phyloP scores from a whole-genome alignment of 1,140 invertebrate species.

The Psix sp. region DNA sequence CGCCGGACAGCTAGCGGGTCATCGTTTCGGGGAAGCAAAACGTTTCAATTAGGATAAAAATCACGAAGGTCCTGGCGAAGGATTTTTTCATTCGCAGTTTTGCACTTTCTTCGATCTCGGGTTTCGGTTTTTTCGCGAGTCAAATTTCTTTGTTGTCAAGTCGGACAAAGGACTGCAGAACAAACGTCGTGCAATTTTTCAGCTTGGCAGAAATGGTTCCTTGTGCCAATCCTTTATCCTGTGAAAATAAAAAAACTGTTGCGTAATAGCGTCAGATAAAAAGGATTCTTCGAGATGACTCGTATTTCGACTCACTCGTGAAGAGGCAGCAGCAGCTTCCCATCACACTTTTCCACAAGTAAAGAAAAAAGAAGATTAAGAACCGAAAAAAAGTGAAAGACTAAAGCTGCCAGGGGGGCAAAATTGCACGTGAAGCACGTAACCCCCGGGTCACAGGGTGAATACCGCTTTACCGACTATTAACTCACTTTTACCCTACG shows the following conservation, averaged over 20 bases:
- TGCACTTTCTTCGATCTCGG: no score
- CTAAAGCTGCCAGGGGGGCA: constrained; percentile 16
- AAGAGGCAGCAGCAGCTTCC: constrained; percentile 37
- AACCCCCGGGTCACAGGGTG: constrained; percentile 64
- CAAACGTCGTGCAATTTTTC: constrained; percentile 15
- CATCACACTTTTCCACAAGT: constrained; percentile 52
- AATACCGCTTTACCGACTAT: constrained; percentile 78
- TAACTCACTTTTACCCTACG: constrained; percentile 77
- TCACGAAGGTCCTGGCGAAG: not conserved
- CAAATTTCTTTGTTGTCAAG: not conserved
- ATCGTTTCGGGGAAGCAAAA: not conserved
- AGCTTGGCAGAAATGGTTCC: constrained; percentile 9
- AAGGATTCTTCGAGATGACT: constrained; percentile 39
- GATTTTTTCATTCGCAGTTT: no score
- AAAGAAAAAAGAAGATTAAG: constrained; percentile 49
- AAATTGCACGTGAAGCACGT: constrained; percentile 56
- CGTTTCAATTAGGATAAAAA: constrained; percentile 5
- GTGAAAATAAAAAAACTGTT: constrained; percentile 17
- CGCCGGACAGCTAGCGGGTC: no score
- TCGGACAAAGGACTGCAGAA: constrained; percentile 9
- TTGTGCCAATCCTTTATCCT: constrained; percentile 20
- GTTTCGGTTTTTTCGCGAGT: no score
- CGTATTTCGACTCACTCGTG: constrained; percentile 43
- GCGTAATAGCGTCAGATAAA: constrained; percentile 40
- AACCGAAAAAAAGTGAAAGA: constrained; percentile 22